phyloP scores from a whole-genome alignment of 1,140 invertebrate genomes.

The Brachionus sp. region DNA sequence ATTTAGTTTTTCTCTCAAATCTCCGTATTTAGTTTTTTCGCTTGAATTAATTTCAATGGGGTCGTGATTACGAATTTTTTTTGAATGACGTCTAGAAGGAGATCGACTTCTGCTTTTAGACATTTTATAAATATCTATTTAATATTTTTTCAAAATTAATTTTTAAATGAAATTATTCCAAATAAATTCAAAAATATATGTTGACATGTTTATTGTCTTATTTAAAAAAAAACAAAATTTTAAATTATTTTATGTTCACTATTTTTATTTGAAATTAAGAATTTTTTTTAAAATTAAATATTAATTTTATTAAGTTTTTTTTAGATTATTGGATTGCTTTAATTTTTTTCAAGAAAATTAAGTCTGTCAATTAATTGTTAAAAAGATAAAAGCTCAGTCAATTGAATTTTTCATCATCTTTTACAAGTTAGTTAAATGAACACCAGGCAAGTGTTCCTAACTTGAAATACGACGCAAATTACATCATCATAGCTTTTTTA shows the following conservation, averaged over 20 bases:
- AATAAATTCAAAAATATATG: neutral
- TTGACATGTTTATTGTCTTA: neutral
- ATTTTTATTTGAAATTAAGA: neutral
- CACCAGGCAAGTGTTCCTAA: slow-evolving; percentile 43
- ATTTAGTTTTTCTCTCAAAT: slow-evolving; percentile 27
- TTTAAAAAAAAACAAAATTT: neutral
- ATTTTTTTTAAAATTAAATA: neutral
- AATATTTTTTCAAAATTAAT: neutral
- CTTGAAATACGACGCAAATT: slow-evolving; percentile 46
- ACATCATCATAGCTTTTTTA: slow-evolving; percentile 45
- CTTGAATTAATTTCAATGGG: neutral
- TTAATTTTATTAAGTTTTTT: neutral
- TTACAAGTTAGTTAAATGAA: slow-evolving; percentile 35
- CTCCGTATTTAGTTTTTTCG: neutral
- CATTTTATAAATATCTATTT: neutral
- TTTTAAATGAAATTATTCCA: neutral
- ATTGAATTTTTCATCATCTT: slow-evolving; percentile 29
- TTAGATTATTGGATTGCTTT: neutral
- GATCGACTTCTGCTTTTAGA: slow-evolving; percentile 15
- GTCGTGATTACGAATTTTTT: neutral
- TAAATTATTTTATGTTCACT: neutral
- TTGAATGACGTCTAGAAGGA: neutral
- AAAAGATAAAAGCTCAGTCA: slow-evolving; percentile 42
- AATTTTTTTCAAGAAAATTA: neutral
- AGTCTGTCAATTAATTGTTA: neutral